Conservation (phyloP, 2,888 invertebrate genomes). For the Polia nebulosa region DNA sequence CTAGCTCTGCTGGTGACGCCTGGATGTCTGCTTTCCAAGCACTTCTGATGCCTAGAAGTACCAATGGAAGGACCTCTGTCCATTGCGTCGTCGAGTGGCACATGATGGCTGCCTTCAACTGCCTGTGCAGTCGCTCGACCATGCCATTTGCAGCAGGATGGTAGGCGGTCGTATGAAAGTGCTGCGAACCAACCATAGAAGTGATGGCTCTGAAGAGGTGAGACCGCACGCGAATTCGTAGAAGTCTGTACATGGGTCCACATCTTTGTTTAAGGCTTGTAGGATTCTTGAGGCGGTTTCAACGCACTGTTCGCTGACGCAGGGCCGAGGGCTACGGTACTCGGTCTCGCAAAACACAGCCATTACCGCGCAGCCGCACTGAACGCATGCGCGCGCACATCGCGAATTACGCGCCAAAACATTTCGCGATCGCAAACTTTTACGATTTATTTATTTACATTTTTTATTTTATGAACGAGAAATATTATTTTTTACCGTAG, state of each 20-base stretch:
- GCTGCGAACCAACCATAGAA: too few species aligned
- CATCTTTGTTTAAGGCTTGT: slow-evolving; percentile 91
- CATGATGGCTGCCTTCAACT: too few species aligned
- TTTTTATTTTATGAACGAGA: slow-evolving; percentile 61
- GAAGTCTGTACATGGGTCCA: slow-evolving; percentile 93
- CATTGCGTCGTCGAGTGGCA: too few species aligned
- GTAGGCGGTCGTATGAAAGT: too few species aligned
- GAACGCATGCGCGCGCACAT: slow-evolving; percentile 85
- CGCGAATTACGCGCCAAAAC: slow-evolving; percentile 75
- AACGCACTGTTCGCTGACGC: slow-evolving; percentile 92
- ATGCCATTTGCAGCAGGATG: too few species aligned
- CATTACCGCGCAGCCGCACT: slow-evolving; percentile 81
- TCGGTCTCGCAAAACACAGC: slow-evolving; percentile 79
- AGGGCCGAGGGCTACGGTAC: slow-evolving; percentile 85
- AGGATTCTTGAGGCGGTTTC: slow-evolving; percentile 92
- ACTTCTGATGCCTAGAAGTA: too few species aligned
- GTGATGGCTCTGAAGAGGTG: too few species aligned
- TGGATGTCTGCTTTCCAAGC: too few species aligned
- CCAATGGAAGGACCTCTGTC: too few species aligned
- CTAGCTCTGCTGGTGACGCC: too few species aligned
- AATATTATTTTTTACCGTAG: slow-evolving; percentile 32
- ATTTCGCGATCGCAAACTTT: slow-evolving; percentile 51
- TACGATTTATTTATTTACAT: slow-evolving; percentile 44
- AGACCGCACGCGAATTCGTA: slow-evolving; percentile 94
- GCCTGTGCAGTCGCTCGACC: too few species aligned